A percentile compares a stretch with the other conserved stretches of the same genome.
phyloP scores from a whole-genome alignment of 2,888 invertebrate species.

The Sympetrum striolatum region DNA sequence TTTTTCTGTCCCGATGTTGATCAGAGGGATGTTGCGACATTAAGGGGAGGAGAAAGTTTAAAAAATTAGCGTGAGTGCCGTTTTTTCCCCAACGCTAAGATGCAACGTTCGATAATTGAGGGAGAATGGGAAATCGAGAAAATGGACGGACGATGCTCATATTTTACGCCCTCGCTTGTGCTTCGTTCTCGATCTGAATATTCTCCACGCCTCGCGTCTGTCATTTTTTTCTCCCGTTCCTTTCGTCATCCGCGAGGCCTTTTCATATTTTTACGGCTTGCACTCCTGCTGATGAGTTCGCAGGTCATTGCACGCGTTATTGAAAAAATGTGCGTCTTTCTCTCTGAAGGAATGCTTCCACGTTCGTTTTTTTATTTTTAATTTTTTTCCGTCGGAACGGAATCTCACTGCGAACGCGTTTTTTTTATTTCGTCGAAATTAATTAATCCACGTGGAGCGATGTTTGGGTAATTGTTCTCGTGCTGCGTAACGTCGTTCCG shows the following conservation, averaged over 20 bases:
- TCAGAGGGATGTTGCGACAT: background rate
- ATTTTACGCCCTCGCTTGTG: background rate
- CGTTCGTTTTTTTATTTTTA: too few species aligned
- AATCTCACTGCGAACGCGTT: background rate
- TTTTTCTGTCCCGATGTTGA: background rate
- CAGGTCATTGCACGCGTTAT: slow-evolving; percentile 4
- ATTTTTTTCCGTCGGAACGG: too few species aligned
- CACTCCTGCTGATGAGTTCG: slow-evolving; percentile 22
- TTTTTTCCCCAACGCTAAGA: background rate
- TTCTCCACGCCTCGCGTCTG: background rate
- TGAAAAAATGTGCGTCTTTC: background rate
- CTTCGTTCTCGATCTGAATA: background rate
- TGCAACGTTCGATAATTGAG: background rate
- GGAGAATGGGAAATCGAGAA: background rate
- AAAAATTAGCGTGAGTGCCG: background rate
- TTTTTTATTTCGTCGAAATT: background rate
- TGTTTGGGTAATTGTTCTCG: too few species aligned
- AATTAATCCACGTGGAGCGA: background rate
- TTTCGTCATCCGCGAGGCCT: background rate
- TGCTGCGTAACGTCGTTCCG: too few species aligned
- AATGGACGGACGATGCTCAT: background rate
- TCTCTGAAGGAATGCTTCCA: background rate
- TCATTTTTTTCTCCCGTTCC: background rate
- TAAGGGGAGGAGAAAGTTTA: background rate
- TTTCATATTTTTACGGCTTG: background rate